Evolutionary conservation across 2,888 invertebrate genomes (phyloP), one percentile per base, ranked within the genome.

Genomic region (Hypena proboscidalis): DNA sequence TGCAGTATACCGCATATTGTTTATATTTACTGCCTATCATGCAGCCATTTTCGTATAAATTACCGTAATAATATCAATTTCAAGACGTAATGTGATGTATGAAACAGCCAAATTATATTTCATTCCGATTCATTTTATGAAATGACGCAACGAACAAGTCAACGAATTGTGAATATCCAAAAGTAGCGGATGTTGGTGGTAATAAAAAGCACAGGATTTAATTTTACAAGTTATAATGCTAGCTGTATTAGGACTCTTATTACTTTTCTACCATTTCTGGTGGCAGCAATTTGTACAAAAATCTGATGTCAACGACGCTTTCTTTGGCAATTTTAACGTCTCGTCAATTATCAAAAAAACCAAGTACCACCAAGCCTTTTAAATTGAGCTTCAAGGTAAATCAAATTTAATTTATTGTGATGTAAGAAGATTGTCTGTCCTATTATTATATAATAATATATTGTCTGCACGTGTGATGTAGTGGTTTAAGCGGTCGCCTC

Each of bases 181-280:
- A 29, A 56, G n/a, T 44, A 54, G 62, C 35, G 48, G 52, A 20
- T 38, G 37, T 40, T 54, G 55, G 37, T 33, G 43, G 47, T 43
- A 47, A 62, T 65, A 68, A 63, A 65, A 70, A 62, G 54, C 54
- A 58, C 58, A 53, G 39, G 58, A 59, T 67, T 72, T 65, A 66
- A 68, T 67, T 68, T 68, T 55, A 68, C 48, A 56, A 50, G 59
- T 41, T 48, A 31, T 40, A 48, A 53, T 50, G 43, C 47, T 44
- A 49, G 26, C 68, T 62, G 44, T 63, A 65, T 74, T 61, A 49
- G 70, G 59, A 22, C 22, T 50, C 38, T 70, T 63, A 71, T 67
- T 53, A 41, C 36, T 66, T 66, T 67, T 58, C 27, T 48, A 52
- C 67, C 70, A 58, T 65, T 51, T 65, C 9, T 29, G 70, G 42